These are phyloP conservation scores for Diplolepis rosae DNA, from an alignment of 2,888 invertebrate species.

Conservation along the genomic window DNA sequence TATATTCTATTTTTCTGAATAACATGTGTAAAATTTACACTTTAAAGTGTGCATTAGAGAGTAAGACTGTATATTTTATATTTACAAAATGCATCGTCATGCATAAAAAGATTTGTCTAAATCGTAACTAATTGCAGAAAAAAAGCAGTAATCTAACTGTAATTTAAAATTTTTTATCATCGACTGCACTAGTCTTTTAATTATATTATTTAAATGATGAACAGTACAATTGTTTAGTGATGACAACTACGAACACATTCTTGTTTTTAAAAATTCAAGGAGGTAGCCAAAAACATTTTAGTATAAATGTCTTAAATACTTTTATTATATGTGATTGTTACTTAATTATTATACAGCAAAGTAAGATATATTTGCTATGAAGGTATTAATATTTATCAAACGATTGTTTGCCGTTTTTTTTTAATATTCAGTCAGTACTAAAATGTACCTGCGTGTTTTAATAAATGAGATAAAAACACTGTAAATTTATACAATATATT, in stretches of 20 bases:
- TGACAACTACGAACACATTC: too few relatives aligned
- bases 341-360: neutral
- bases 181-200: too few relatives aligned
- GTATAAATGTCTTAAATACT: neutral
- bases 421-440: neutral
- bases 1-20: neutral
- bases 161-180: neutral
- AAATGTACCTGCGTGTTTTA: neutral
- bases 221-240: too few relatives aligned
- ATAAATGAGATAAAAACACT: neutral
- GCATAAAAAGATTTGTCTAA: too few relatives aligned
- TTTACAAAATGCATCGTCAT: too few relatives aligned
- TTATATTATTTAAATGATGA: too few relatives aligned
- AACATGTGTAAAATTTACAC: neutral
- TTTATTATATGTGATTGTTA: too few relatives aligned
- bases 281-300: neutral
- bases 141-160: too few relatives aligned
- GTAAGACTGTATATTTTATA: too few relatives aligned
- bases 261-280: neutral
- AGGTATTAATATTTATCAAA: neutral
- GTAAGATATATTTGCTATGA: neutral
- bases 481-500: neutral
- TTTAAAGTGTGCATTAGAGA: too few relatives aligned
- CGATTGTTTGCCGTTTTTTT: neutral
- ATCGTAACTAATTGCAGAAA: too few relatives aligned